phyloP scores from a whole-genome alignment of 2,113 vertebrate genomes.

The Zingel zingel region DNA sequence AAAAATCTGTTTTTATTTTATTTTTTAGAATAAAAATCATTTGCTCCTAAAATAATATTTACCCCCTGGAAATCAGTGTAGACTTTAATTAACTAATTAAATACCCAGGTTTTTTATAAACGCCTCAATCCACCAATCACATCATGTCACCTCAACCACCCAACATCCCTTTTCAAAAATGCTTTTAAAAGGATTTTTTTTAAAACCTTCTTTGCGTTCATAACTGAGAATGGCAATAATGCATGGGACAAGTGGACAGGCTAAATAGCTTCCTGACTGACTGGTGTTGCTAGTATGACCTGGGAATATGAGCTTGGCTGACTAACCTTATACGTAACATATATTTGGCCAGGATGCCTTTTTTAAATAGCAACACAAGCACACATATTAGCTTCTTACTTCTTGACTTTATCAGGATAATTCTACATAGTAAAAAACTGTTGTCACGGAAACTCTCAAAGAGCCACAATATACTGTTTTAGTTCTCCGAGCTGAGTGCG shows the following conservation, averaged over 20 bases:
- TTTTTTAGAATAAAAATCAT: too few species aligned
- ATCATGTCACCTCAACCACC: not conserved
- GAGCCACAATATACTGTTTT: not conserved
- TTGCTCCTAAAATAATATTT: not conserved
- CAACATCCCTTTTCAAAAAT: not conserved
- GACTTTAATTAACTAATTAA: not conserved
- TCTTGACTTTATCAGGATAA: not conserved
- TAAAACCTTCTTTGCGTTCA: not conserved
- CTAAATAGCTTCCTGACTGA: not conserved
- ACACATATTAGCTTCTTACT: not conserved
- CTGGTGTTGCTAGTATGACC: not conserved
- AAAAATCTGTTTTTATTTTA: too few species aligned
- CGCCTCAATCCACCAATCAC: not conserved
- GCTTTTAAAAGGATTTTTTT: not conserved
- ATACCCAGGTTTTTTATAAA: too few species aligned
- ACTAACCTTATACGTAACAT: not conserved
- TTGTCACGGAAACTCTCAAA: not conserved
- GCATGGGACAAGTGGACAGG: rapidly evolving
- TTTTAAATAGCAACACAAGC: slow-evolving; percentile 25
- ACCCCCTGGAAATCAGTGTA: not conserved
- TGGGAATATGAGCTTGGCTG: slow-evolving; percentile 33
- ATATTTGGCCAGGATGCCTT: not conserved
- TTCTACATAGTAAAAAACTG: not conserved
- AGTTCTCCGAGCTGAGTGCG: too few species aligned
- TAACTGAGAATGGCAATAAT: not conserved